Evolutionary conservation across 2,888 invertebrate species (phyloP).

Genomic region (Melangyna quadrimaculata): DNA sequence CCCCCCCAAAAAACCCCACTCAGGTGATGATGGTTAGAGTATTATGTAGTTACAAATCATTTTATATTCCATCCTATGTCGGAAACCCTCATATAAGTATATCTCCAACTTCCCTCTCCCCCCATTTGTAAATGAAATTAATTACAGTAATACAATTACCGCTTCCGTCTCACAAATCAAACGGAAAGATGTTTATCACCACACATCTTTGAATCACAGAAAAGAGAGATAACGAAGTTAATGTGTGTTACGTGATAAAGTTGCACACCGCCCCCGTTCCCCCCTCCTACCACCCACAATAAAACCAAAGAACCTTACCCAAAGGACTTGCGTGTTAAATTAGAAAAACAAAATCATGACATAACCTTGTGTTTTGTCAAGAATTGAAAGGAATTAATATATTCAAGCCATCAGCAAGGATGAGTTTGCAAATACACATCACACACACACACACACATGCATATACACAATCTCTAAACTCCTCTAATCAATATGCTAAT

Average conservation of each 20-base stretch:
- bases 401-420: not conserved
- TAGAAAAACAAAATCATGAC: slow-evolving; percentile 17
- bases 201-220: slow-evolving; percentile 17
- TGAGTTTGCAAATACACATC: not conserved
- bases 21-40: not conserved
- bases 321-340: slow-evolving; percentile 31
- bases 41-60: slow-evolving; percentile 52
- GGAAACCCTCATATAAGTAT: not conserved
- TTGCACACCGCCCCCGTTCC: too few species aligned
- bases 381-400: not conserved
- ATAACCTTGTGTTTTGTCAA: not conserved
- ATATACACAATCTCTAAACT: slow-evolving; percentile 28
- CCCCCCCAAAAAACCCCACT: not conserved
- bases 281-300: not conserved
- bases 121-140: slow-evolving; percentile 38
- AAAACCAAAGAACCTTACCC: not conserved
- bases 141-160: slow-evolving; percentile 58
- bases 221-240: slow-evolving; percentile 52
- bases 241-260: slow-evolving; percentile 31
- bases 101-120: too few species aligned
- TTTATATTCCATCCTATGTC: not conserved
- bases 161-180: slow-evolving; percentile 62
- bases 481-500: slow-evolving; percentile 69
- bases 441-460: not conserved
- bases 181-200: slow-evolving; percentile 52